phyloP scores from a whole-genome alignment of 1,140 invertebrate genomes.

The Drosophila rufa region DNA sequence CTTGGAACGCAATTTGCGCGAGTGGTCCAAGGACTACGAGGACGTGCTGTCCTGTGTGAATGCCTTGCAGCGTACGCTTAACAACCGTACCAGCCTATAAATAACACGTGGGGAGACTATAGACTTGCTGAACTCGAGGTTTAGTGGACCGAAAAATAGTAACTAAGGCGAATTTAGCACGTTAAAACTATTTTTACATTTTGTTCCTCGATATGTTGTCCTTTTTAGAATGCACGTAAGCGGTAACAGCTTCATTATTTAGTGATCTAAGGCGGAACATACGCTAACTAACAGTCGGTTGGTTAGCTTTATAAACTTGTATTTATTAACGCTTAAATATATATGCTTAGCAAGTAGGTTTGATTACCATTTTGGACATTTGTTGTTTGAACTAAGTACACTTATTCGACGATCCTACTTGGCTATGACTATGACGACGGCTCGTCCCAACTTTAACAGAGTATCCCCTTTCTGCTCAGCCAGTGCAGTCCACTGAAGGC shows the following conservation, averaged over 20 bases:
- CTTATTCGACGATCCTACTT: constrained; percentile 58
- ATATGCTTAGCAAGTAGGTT: constrained; percentile 67
- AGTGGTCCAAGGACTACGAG: constrained; percentile 83
- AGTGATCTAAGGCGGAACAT: constrained; percentile 45
- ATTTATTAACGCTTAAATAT: constrained; percentile 80
- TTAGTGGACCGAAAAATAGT: constrained; percentile 72
- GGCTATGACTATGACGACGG: constrained; percentile 62
- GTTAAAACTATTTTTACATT: constrained; percentile 50
- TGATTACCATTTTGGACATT: constrained; percentile 59
- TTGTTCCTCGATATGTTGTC: constrained; percentile 59
- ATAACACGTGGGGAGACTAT: constrained; percentile 56
- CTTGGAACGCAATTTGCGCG: constrained; percentile 68
- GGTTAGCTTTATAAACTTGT: constrained; percentile 62
- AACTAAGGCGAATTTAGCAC: constrained; percentile 23
- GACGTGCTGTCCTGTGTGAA: constrained; percentile 79
- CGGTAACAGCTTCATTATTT: constrained; percentile 43
- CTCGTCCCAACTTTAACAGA: constrained; percentile 39
- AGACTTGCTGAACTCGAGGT: constrained; percentile 76
- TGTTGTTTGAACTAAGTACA: constrained; percentile 72
- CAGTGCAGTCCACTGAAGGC: constrained; percentile 43
- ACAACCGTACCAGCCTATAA: constrained; percentile 76
- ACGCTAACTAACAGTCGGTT: constrained; percentile 34
- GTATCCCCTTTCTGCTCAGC: constrained; percentile 21
- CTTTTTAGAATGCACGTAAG: constrained; percentile 25
- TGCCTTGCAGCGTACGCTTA: constrained; percentile 75